Percentiles rank a stretch among this genome's conserved stretches.
Conservation (phyloP, 2,888 invertebrate genomes). For the Notocelia uddmanniana region DNA sequence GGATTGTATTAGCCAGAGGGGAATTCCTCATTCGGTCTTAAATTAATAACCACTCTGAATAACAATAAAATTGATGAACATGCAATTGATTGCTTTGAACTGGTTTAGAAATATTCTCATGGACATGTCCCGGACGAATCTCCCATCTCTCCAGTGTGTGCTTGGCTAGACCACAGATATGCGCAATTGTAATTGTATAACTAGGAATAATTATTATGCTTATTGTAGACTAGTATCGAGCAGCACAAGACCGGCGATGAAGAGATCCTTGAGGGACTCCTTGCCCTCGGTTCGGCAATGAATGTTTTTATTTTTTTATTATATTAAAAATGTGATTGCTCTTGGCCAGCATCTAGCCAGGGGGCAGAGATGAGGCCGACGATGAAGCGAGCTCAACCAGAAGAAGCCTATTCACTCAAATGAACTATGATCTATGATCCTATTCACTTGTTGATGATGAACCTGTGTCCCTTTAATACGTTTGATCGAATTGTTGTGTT, state of each 20-base stretch:
- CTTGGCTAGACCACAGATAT: background rate
- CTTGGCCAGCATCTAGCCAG: no score
- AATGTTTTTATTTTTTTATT: no score
- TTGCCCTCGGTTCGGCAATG: background rate
- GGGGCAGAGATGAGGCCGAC: no score
- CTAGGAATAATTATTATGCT: background rate
- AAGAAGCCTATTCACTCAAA: no score
- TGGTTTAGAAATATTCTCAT: constrained; percentile 25
- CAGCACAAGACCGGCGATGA: no score
- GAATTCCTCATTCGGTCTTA: constrained; percentile 20
- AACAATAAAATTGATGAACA: constrained; percentile 27
- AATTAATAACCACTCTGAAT: constrained; percentile 33
- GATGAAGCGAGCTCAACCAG: no score
- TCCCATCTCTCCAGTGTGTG: constrained; percentile 11
- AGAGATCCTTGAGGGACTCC: background rate
- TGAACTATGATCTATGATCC: no score
- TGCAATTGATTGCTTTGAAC: constrained; percentile 23
- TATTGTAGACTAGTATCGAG: background rate
- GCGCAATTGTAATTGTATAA: background rate
- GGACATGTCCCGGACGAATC: constrained; percentile 12
- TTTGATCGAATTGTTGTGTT: background rate
- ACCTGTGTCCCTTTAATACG: background rate
- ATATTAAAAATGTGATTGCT: no score
- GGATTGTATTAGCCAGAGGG: constrained; percentile 28
- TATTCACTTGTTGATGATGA: no score